These are phyloP conservation scores for Eumerus sabulonum DNA, from an alignment of 2,888 invertebrate species.

Conservation along the genomic window DNA sequence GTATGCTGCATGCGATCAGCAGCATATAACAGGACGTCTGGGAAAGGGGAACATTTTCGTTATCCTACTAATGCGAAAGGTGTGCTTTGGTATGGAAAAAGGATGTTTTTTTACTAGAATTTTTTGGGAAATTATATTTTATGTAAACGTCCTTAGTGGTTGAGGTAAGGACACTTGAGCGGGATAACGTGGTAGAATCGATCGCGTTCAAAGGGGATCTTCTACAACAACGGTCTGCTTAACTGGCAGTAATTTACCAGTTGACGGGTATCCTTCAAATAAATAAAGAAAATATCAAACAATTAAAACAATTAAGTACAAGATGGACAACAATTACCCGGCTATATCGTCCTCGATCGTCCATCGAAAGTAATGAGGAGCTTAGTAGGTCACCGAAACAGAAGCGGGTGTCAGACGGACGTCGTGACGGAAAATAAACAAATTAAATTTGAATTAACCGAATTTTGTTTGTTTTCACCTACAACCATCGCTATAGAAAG, in stretches of 20 bases:
- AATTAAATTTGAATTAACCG: conserved; percentile 35
- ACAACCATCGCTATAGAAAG: too few species aligned
- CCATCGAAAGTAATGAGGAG: background rate
- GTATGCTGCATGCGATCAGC: too few species aligned
- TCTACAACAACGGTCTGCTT: background rate
- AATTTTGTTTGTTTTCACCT: conserved; percentile 20
- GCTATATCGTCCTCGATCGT: too few species aligned
- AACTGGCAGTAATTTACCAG: conserved; percentile 26
- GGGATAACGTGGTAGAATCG: conserved; percentile 33
- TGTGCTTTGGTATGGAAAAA: conserved; percentile 15
- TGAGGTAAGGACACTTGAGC: conserved; percentile 49
- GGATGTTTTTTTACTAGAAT: conserved; percentile 8
- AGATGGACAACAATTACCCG: conserved; percentile 18
- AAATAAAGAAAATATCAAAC: background rate
- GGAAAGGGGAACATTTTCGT: conserved; percentile 26
- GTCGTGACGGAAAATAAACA: background rate
- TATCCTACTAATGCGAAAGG: conserved; percentile 43
- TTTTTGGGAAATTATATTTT: background rate
- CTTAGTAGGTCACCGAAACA: conserved; percentile 16
- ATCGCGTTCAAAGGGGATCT: background rate
- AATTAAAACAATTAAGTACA: conserved; percentile 28
- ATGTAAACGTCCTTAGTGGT: conserved; percentile 13
- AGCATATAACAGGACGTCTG: conserved; percentile 30
- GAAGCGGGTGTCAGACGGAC: too few species aligned
- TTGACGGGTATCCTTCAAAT: conserved; percentile 8